These are phyloP conservation scores for Vulpes vulpes DNA, from an alignment of 2,113 vertebrate species.

Conservation along the genomic window DNA sequence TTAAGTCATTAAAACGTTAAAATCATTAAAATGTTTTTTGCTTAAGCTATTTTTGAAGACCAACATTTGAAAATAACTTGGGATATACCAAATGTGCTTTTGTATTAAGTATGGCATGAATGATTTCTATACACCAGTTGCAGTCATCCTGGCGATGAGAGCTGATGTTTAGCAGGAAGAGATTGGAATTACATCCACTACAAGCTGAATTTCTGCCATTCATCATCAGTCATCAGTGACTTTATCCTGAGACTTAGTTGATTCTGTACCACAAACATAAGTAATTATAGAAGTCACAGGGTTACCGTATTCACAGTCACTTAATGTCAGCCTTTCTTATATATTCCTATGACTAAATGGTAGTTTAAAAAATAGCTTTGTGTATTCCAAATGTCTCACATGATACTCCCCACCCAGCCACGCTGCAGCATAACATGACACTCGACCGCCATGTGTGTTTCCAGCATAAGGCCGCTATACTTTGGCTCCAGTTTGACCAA, in stretches of 20 bases:
- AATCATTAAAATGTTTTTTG: neutral
- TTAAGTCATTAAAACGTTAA: neutral
- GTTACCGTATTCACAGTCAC: neutral
- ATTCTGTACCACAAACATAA: constrained; percentile 7
- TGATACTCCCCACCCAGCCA: neutral
- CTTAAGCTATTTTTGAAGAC: neutral
- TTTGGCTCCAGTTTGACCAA: constrained; percentile 64
- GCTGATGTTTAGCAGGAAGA: neutral
- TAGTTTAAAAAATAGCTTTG: neutral
- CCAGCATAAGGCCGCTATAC: neutral
- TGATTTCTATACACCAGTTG: neutral
- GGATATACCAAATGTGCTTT: neutral
- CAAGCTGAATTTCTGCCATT: accelerated
- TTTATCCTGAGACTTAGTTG: constrained; percentile 1
- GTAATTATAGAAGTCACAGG: constrained; percentile 40
- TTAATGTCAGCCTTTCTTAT: constrained; percentile 24
- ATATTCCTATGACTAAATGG: neutral
- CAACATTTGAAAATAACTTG: neutral
- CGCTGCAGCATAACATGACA: neutral
- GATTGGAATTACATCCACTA: neutral
- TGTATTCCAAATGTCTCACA: constrained; percentile 5
- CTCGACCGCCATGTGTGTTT: constrained; percentile 20
- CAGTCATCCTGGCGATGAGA: neutral
- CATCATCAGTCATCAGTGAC: neutral
- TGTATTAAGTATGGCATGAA: neutral